Percentiles rank a stretch among this genome's conserved stretches.
phyloP scores from a whole-genome alignment of 2,797 vertebrate species.

The Emys orbicularis region DNA sequence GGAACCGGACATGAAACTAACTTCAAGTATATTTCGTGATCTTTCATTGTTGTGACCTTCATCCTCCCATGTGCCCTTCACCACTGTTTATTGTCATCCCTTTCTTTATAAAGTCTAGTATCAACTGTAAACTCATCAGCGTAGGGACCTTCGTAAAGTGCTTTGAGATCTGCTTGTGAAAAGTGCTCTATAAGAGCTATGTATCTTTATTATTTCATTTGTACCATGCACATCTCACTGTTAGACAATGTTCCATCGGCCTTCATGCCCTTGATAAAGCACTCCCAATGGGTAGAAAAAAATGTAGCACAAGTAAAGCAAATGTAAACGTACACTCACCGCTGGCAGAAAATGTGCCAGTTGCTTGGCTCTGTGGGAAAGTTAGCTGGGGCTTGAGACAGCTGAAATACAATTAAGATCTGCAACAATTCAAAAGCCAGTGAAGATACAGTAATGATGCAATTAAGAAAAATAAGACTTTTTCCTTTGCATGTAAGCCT shows the following conservation, averaged over 20 bases:
- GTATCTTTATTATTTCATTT: neutral
- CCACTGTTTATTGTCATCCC: neutral
- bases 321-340: neutral
- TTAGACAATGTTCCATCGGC: neutral
- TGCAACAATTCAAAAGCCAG: neutral
- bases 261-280: neutral
- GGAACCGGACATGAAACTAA: neutral
- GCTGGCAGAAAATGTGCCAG: neutral
- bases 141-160: neutral
- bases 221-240: neutral
- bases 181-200: neutral
- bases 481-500: neutral
- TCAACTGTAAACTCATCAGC: neutral
- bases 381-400: neutral
- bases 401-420: neutral
- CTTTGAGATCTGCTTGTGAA: neutral
- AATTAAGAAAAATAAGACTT: neutral
- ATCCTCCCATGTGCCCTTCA: neutral
- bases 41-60: neutral
- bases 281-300: neutral
- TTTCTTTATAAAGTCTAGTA: neutral
- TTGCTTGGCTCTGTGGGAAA: neutral
- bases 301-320: neutral
- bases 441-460: neutral
- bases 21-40: neutral